Base-by-base conservation (phyloP, 2,888 invertebrate species). In the Drosophila macrothrix region DNA sequence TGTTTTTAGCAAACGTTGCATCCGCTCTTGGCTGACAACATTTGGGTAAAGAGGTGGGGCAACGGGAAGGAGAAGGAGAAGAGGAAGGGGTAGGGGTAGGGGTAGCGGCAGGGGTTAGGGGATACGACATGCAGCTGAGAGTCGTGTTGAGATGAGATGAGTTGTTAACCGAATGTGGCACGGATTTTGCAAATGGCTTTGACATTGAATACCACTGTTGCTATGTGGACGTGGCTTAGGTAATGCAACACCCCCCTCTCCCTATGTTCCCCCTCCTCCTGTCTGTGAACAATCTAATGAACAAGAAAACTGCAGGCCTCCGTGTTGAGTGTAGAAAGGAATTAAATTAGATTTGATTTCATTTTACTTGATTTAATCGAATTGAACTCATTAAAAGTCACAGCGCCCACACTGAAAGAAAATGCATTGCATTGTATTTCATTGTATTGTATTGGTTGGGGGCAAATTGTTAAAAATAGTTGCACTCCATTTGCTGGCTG, bases 1-100 rank as follows among this genome's bases (percentile, higher is more conserved):
- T 80, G 72, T 78, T 78, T 80, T 80, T 66, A 78, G 78, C 63
- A 76, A 58, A 72, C 77, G 72, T 63, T 72, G 78, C 80, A 78
- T 68, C 76, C 80, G 71, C 61, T 50, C 19, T 35, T 39, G 50
- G 41, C 52, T 37, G 25, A 60, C 64, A 67, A 58, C 65, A 55
- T 59, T 59, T 19, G 25, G 4, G 4, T 6, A 37, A 6, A 12
- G 19, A 25, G 46, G 43, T 14, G 14, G 1, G n/a, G 25, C 41
- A 19, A 14, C 10, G 29, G 7, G 28, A 16, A 0, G 25, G 33
- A 14, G 6, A 5, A 3, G n/a, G 16, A 19, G 28, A 14, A 16
- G 3, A 0, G 0, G 2, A 1, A 6, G 19, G 19, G 1, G 16
- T 5, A 2, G 14, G n/a, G 35, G 16, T 12, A 1, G 58, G 28